Percentiles rank a stretch among this genome's conserved stretches.
These are phyloP conservation scores for Lasioglossum lativentre DNA, from an alignment of 2,888 invertebrate genomes.

Conservation along the genomic window DNA sequence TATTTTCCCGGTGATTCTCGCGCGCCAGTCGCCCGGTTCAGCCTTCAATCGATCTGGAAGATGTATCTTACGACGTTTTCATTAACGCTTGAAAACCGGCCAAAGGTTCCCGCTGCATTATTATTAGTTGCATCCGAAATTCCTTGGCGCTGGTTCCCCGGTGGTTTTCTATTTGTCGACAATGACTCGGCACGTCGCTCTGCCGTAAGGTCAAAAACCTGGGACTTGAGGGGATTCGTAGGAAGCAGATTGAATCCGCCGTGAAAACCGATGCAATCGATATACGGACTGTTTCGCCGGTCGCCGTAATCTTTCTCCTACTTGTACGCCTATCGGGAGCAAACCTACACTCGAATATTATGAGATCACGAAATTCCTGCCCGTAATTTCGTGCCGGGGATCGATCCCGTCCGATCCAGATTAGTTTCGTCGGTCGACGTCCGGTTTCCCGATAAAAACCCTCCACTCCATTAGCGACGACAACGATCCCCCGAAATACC, in stretches of 20 bases:
- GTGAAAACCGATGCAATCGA: constrained; percentile 23
- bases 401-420: background rate
- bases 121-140: constrained; percentile 34
- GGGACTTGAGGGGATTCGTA: constrained; percentile 60
- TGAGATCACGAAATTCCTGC: background rate
- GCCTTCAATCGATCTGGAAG: background rate
- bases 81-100: background rate
- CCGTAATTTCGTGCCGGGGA: background rate
- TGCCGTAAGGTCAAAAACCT: constrained; percentile 55
- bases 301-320: background rate
- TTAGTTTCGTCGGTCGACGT: background rate
- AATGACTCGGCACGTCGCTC: constrained; percentile 46
- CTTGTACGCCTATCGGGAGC: background rate
- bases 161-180: constrained; percentile 48
- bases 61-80: background rate
- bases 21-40: background rate
- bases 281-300: constrained; percentile 17
- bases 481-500: background rate
- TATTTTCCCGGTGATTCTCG: background rate
- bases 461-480: background rate
- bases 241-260: constrained; percentile 45
- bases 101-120: constrained; percentile 3
- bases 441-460: background rate
- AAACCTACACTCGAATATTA: background rate
- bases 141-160: constrained; percentile 38